Conservation (phyloP, 2,888 invertebrate genomes). For the Pristionchus fissidentatus region DNA sequence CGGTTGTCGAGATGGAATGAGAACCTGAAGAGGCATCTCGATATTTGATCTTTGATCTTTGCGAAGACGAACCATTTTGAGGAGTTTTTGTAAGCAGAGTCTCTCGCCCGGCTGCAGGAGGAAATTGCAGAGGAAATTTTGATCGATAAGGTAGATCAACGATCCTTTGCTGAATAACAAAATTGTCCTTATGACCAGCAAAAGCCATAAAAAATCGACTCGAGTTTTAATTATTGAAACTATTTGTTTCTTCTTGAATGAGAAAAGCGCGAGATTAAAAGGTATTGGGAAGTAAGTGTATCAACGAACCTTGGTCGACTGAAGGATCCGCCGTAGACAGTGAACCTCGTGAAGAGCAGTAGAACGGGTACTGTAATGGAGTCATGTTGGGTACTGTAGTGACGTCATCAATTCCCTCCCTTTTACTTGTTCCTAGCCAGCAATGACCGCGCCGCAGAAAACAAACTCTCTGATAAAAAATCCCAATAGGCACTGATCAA, state of each 20-base stretch:
- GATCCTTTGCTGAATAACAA: not conserved
- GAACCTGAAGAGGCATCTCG: not conserved
- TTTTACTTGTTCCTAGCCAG: too few relatives aligned
- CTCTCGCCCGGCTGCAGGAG: not conserved
- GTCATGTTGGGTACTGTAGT: not conserved
- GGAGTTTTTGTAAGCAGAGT: not conserved
- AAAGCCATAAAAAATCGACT: too few relatives aligned
- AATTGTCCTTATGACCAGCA: too few relatives aligned
- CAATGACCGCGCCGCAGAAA: too few relatives aligned
- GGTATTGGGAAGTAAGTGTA: not conserved
- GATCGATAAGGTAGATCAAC: not conserved
- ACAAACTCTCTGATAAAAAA: too few relatives aligned
- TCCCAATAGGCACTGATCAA: too few relatives aligned
- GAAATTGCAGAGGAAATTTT: not conserved
- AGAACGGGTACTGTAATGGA: not conserved
- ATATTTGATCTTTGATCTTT: not conserved
- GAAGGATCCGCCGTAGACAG: not conserved
- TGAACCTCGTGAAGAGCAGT: not conserved
- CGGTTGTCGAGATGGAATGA: not conserved
- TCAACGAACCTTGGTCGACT: not conserved
- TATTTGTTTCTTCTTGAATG: too few relatives aligned
- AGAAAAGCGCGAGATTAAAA: not conserved
- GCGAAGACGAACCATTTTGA: not conserved
- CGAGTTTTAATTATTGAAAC: too few relatives aligned
- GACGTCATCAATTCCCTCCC: too few relatives aligned